Conservation (phyloP, 2,888 invertebrate species). For the Cantharis lateralis region DNA sequence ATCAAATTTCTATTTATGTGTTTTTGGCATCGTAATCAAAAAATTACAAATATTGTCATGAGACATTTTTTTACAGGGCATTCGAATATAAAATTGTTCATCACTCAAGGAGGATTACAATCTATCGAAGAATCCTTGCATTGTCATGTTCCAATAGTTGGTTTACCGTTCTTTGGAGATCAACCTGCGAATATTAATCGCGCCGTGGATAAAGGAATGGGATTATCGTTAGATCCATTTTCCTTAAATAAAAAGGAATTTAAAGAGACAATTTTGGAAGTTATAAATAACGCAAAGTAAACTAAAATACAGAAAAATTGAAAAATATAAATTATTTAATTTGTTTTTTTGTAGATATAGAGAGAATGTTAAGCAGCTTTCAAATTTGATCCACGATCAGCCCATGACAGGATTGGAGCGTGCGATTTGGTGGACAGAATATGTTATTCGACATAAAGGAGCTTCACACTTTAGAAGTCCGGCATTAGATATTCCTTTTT, state of each 20-base stretch:
- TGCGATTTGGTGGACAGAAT: background rate
- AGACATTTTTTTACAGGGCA: background rate
- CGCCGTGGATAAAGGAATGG: background rate
- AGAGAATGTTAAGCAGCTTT: background rate
- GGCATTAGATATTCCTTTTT: background rate
- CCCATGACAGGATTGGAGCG: background rate
- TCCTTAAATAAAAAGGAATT: background rate
- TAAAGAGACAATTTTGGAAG: background rate
- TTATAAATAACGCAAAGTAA: background rate
- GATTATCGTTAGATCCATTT: background rate
- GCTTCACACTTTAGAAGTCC: background rate
- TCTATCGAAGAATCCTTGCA: background rate
- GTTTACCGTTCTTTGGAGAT: background rate
- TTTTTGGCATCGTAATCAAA: too few species aligned
- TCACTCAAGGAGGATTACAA: constrained; percentile 21
- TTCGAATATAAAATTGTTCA: background rate
- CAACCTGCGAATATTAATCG: background rate
- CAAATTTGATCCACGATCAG: background rate
- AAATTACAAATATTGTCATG: too few species aligned
- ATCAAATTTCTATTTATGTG: too few species aligned
- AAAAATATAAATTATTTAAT: background rate
- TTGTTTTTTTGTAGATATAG: background rate
- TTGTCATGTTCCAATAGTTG: background rate
- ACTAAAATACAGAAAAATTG: background rate
- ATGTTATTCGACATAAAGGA: background rate